Evolutionary conservation across 2,888 invertebrate species (phyloP).

Genomic region (Dicyrtomina minuta): DNA sequence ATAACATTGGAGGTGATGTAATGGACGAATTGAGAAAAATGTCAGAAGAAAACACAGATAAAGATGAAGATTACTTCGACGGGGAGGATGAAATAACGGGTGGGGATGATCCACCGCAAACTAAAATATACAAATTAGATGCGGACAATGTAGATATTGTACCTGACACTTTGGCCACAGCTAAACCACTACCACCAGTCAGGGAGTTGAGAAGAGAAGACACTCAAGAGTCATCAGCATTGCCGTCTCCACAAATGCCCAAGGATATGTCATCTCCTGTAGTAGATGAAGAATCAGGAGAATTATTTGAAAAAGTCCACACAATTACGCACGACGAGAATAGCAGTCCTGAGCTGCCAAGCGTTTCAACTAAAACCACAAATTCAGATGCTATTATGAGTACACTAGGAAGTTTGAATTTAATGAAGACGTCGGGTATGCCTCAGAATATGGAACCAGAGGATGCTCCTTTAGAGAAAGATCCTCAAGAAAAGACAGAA

Average conservation of each 20-base stretch:
- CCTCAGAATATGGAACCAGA: background rate
- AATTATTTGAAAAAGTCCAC: constrained; percentile 31
- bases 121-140: constrained; percentile 49
- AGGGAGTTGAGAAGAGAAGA: constrained; percentile 23
- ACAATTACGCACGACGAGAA: constrained; percentile 13
- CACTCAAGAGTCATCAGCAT: background rate
- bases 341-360: constrained; percentile 5
- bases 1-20: too few relatives aligned
- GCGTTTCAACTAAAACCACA: constrained; percentile 28
- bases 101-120: constrained; percentile 23
- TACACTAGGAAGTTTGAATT: constrained; percentile 48
- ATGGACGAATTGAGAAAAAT: background rate
- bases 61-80: constrained; percentile 11
- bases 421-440: constrained; percentile 41
- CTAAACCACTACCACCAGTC: constrained; percentile 19
- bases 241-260: background rate
- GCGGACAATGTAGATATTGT: constrained; percentile 46
- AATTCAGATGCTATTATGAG: constrained; percentile 49
- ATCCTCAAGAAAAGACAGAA: background rate
- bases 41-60: background rate
- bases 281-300: background rate
- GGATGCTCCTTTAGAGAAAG: background rate
- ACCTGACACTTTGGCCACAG: constrained; percentile 45
- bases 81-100: constrained; percentile 35
- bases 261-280: background rate